Conservation (phyloP, 2,797 vertebrate genomes). For the Hozukius guyotensis region DNA sequence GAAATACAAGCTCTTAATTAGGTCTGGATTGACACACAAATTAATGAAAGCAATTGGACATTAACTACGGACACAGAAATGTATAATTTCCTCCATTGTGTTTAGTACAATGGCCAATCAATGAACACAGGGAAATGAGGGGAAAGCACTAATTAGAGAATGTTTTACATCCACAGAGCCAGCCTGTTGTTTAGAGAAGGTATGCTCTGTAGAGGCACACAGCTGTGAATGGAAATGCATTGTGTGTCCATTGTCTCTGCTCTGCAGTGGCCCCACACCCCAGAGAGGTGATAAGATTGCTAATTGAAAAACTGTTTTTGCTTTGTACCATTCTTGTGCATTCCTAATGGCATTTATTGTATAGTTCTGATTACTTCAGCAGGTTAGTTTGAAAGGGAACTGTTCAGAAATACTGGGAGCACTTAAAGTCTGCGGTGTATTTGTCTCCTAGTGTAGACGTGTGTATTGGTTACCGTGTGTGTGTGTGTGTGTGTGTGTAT, state of each 20-base stretch:
- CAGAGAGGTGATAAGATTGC: conserved; percentile 42
- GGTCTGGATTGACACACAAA: conserved; percentile 36
- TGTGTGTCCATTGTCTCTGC: conserved; percentile 44
- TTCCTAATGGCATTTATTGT: conserved; percentile 37
- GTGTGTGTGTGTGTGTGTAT: not conserved
- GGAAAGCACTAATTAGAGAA: conserved; percentile 64
- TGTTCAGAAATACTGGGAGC: conserved; percentile 1
- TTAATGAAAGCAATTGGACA: conserved; percentile 40
- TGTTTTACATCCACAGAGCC: conserved; percentile 45
- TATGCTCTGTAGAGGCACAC: conserved; percentile 29
- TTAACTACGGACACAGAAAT: conserved; percentile 27
- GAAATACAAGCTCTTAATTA: conserved; percentile 39
- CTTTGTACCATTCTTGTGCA: conserved; percentile 27
- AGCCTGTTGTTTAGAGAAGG: conserved; percentile 45
- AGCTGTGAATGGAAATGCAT: conserved; percentile 33
- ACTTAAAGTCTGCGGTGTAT: not conserved
- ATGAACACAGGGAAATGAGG: conserved; percentile 33
- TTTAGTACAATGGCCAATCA: conserved; percentile 71
- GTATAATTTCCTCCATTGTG: conserved; percentile 60
- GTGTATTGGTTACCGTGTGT: not conserved
- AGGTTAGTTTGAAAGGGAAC: conserved; percentile 29
- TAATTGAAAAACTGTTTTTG: conserved; percentile 53
- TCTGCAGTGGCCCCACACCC: conserved; percentile 23
- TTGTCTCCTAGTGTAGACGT: not conserved
- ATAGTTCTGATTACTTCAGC: conserved; percentile 31